Evolutionary conservation across 2,888 invertebrate genomes (phyloP).

Genomic region (Bellardia pandia): DNA sequence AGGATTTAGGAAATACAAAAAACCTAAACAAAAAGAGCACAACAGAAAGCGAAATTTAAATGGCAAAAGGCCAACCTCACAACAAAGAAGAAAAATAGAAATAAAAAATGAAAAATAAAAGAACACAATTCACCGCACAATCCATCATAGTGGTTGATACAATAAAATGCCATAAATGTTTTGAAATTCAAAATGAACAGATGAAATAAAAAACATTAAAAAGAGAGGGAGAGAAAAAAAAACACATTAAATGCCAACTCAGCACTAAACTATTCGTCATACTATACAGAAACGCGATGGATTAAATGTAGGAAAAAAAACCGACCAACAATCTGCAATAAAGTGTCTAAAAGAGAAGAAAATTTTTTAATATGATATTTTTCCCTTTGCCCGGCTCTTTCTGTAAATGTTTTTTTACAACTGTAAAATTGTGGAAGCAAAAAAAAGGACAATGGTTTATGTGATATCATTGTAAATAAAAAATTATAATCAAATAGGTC

Average conservation of each 20-base stretch:
- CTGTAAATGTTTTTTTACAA: neutral
- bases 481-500: slow-evolving; percentile 10
- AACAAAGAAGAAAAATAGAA: slow-evolving; percentile 24
- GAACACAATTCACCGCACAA: slow-evolving; percentile 58
- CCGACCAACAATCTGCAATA: slow-evolving; percentile 54
- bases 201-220: neutral
- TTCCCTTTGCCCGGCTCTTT: neutral
- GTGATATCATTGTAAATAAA: neutral
- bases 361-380: slow-evolving; percentile 9
- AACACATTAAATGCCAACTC: slow-evolving; percentile 30
- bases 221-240: neutral
- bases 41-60: slow-evolving; percentile 37
- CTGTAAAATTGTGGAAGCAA: neutral
- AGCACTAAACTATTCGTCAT: neutral
- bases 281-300: neutral
- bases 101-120: slow-evolving; percentile 13
- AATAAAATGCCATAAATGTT: slow-evolving; percentile 61
- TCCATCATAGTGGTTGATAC: slow-evolving; percentile 59
- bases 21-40: slow-evolving; percentile 5
- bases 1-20: slow-evolving; percentile 32
- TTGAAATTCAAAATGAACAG: slow-evolving; percentile 46
- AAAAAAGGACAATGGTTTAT: slow-evolving; percentile 15
- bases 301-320: slow-evolving; percentile 18
- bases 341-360: slow-evolving; percentile 34
- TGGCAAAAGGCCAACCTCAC: slow-evolving; percentile 63